Base-by-base conservation (phyloP, 2,888 invertebrate species). In the Julus scandinavius region DNA sequence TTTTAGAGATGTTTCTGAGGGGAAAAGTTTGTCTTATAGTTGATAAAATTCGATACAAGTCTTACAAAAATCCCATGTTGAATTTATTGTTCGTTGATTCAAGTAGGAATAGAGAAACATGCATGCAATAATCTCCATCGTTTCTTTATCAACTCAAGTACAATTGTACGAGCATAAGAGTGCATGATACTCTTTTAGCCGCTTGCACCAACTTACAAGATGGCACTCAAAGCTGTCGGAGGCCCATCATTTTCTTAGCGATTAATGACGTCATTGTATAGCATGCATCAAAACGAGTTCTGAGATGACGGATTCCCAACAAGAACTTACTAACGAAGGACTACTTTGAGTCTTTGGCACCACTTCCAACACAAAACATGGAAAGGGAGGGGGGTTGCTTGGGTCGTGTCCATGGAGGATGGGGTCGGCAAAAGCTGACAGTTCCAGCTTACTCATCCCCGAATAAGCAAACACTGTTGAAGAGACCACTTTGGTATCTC, bases 251-350 rank as follows among this genome's bases (percentile, higher is more conserved):
- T 20, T 63, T 63, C n/a, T 63, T 11, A 45, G 45, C 29, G 29
- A 72, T 72, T 72, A 72, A 72, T 72, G 72, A 72, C 72, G 72
- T 72, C 58, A 63, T 63, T 63, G 58, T 63, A 63, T 15, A 6
- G 58, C 58, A 2, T n/a, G 58, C 58, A n/a, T 63, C 72, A 72
- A 72, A 72, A n/a, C 6, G 11, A 72, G n/a, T 29, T 72, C 72
- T 6, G 72, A 29, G 72, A 29, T 72, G 72, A 2, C 72, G 29
- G 29, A 72, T 29, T 72, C 29, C 11, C 9, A 72, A 72, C 72
- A 72, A 72, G 72, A 29, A 72, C 72, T 72, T 72, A 7, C 29
- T 72, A 72, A 72, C 72, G 72, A 72, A 72, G 72, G 29, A 20
- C 63, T 63, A 72, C n/a, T 72, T 29, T 29, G 29, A 29, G 29